Conservation (phyloP, 2,888 invertebrate genomes). For the Melinopterus prodromus region DNA sequence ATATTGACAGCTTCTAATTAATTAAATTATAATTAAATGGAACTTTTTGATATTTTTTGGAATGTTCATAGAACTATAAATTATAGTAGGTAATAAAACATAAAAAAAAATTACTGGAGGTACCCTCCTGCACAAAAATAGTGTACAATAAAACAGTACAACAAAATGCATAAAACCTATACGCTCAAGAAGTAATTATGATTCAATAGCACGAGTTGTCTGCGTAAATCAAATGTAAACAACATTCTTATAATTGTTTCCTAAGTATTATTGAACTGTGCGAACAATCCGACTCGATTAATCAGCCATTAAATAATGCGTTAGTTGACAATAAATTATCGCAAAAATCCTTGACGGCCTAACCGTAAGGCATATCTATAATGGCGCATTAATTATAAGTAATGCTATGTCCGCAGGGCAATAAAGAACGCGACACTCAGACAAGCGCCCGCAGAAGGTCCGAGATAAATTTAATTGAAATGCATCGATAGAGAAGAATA, state of each 20-base stretch:
- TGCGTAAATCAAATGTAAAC: neutral
- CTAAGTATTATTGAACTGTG: neutral
- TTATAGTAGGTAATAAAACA: no score
- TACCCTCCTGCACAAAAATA: no score
- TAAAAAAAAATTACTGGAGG: no score
- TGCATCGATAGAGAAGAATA: conserved; percentile 51
- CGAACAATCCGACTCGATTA: neutral
- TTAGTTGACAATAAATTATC: conserved; percentile 30
- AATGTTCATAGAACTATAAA: no score
- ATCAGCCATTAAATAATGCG: neutral
- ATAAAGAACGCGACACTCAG: conserved; percentile 30
- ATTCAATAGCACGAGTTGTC: neutral
- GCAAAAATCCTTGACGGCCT: conserved; percentile 26
- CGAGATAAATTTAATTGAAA: conserved; percentile 55
- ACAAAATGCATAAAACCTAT: no score
- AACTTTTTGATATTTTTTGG: no score
- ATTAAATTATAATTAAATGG: no score
- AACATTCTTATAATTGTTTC: neutral
- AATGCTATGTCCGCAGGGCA: conserved; percentile 30
- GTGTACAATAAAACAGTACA: no score
- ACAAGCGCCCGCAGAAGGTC: conserved; percentile 46
- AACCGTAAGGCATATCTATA: conserved; percentile 28
- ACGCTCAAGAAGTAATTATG: neutral
- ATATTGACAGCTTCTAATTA: no score
- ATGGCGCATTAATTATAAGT: conserved; percentile 36